Percentiles rank a stretch among this genome's conserved stretches.
Conservation (phyloP, 2,797 vertebrate species). For the Bufotes viridis region DNA sequence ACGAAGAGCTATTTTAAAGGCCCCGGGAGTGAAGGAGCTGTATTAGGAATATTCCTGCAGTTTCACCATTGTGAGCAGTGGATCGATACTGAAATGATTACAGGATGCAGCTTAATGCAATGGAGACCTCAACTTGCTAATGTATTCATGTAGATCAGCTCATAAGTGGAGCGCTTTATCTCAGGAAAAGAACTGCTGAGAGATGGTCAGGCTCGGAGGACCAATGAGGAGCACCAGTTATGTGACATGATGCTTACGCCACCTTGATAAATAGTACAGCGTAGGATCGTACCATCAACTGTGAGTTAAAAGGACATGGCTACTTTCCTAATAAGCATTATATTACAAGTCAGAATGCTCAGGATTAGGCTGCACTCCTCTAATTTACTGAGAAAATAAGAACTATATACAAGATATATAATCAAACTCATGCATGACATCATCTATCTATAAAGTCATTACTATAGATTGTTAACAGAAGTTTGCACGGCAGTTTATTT, state of each 20-base stretch:
- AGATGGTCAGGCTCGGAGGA: constrained; percentile 54
- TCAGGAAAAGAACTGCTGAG: constrained; percentile 49
- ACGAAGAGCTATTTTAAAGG: not conserved
- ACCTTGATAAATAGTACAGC: constrained; percentile 44
- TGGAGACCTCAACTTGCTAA: constrained; percentile 60
- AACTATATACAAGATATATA: not conserved
- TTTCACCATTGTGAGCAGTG: constrained; percentile 50
- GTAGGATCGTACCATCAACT: constrained; percentile 26
- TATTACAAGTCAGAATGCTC: not conserved
- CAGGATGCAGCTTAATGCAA: constrained; percentile 59
- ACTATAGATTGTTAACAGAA: not conserved
- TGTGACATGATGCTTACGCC: constrained; percentile 59
- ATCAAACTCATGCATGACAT: too few species aligned
- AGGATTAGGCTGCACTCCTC: not conserved
- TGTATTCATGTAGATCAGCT: constrained; percentile 62
- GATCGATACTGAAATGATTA: constrained; percentile 61
- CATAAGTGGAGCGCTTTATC: constrained; percentile 56
- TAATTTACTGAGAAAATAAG: not conserved
- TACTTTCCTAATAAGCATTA: constrained; percentile 25
- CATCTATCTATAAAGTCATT: too few species aligned
- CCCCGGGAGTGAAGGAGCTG: constrained; percentile 5
- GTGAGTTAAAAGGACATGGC: constrained; percentile 22
- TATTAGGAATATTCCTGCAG: constrained; percentile 33
- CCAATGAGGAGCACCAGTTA: constrained; percentile 46
- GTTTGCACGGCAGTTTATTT: not conserved